Evolutionary conservation across 2,113 vertebrate species (phyloP), one percentile per base, ranked within the genome.

Genomic region (Lichenostomus cassidix): DNA sequence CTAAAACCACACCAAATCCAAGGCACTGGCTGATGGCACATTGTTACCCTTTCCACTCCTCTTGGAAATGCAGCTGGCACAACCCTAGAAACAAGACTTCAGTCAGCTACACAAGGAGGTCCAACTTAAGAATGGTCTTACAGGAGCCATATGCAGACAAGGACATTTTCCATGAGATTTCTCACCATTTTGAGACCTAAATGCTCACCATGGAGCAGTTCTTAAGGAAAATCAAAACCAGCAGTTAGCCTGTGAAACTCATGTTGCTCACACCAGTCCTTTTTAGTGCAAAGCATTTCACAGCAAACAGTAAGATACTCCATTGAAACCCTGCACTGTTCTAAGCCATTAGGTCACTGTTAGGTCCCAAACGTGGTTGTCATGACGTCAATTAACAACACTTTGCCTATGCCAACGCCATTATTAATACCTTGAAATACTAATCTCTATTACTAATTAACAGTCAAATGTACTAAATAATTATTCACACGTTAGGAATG

Each of bases 1-100:
- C 64, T 93, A 93, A 96, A 97, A 85, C 82, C 83, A 92, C 37
- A 73, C 12, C 7, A 1, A 94, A 83, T 96, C 71, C 56, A 89
- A 96, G 77, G 25, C 70, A 78, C 74, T 28, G 13, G 39, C 27
- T 70, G 78, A 89, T 46, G 62, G 46, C 67, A 65, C 1, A 0
- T 6, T 83, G 71, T 33, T 76, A 73, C 56, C 29, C 35, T 63
- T 92, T 29, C 59, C 4, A 9, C n/a, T 91, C 55, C 49, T 82
- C 88, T 86, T 46, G 14, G 89, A 76, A 95, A 87, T 1, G 2
- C n/a, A 92, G 79, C 44, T 5, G 19, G 31, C 50, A 55, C 22
- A 73, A 35, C 46, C 20, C 53, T 39, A 35, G 22, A 65, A 56
- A 70, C 6, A 23, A 2, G 14, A 68, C 49, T 78, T 71, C 63